Base-by-base conservation (phyloP, 1,140 invertebrate genomes). In the Rhyzopertha dominica region DNA sequence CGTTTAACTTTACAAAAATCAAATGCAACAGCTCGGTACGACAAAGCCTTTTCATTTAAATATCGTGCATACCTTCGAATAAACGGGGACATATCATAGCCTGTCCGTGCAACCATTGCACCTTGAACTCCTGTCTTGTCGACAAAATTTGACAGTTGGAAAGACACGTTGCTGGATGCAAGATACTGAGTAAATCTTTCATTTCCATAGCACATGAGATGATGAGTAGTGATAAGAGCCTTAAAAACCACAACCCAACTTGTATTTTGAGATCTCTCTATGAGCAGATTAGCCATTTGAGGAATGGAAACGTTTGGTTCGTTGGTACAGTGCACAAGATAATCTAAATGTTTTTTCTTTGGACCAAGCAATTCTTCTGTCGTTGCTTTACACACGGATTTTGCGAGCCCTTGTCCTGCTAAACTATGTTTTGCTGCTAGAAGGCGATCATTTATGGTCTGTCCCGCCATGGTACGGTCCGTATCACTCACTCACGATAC, bases 241-340 rank as follows among this genome's bases (percentile, higher is more conserved):
- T 99, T 99, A 72, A 95, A 99, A 25, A 98, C 95, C 19, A 98
- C 94, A 44, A 98, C 91, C 95, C 96, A 99, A 69, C 90, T 97
- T 54, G 87, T 82, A 74, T 93, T 94, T 70, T 98, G 95, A 46
- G 95, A 97, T 54, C 96, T 76, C 74, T 99, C 95, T 62, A 99
- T 94, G 50, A 99, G 79, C 51, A 98, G 78, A 79, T 98, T 98
- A 36, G 96, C 96, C 73, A 99, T 76, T 70, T 97, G 93, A 61
- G 96, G 96, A 73, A 99, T 98, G 30, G 95, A 98, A n/a, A 99
- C 95, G 74, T 99, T 99, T 22, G 95, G 95, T 73, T 99, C 96
- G 72, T 98, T 97, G 63, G 96, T 99, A 76, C 95, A 99, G 67
- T 98, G 95, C 58, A 99, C 82, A 68, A 99, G 78, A 83, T 99